Evolutionary conservation across 2,888 invertebrate genomes (phyloP), one percentile per base, ranked within the genome.

Genomic region (Erynnis tages): DNA sequence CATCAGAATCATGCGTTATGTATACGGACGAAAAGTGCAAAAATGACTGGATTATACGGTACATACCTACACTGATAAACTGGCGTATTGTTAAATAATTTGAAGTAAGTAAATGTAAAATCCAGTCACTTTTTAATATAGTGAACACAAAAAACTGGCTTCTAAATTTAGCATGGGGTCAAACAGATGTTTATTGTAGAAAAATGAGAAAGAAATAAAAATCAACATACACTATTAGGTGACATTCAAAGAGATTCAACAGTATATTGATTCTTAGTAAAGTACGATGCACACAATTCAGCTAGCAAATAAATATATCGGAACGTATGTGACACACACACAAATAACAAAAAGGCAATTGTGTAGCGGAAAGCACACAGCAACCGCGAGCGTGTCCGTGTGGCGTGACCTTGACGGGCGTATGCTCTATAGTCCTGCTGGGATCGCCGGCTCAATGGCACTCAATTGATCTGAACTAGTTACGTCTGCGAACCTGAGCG

Each of bases 391-490:
- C 58, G 62, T 61, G 61, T 49, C 63, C 60, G 65, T 61, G 71
- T 61, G 65, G 68, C 69, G 77, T 80, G 79, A 85, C 86, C 88
- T 87, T 86, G 86, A 71, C 72, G 61, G 73, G 69, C 21, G 38
- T 63, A 66, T 68, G 66, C 69, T 73, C 69, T 75, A 71, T 73
- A 74, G 74, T 73, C 66, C 77, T 74, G 68, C 66, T 63, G 77
- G 82, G 82, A 79, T 71, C 72, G 73, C 69, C 65, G 66, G 70
- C 82, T 86, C 79, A 85, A 85, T 85, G 80, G 73, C 80, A 69
- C 66, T 82, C 87, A 88, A 88, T 88, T 88, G 87, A 78, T 75
- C 73, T 73, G 79, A 82, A 77, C 82, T 84, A 84, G 80, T 80
- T 83, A 78, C 71, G 78, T 78, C 76, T 80, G 82, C 82, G 79